Evolutionary conservation across 1,140 invertebrate species (phyloP).

Genomic region (Ganaspis sp.): DNA sequence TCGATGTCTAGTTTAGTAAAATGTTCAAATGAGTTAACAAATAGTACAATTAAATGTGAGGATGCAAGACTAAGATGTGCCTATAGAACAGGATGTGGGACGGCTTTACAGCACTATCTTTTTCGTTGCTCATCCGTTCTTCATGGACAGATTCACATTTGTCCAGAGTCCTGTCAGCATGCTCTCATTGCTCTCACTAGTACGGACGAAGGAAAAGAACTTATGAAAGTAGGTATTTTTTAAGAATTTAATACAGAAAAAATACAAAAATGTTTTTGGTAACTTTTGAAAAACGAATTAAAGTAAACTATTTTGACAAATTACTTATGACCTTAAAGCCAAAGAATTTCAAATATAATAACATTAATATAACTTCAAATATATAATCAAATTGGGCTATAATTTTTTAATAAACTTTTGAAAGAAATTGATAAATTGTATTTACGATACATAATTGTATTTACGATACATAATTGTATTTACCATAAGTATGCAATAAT

Average conservation of each 20-base stretch:
- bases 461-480: too few species aligned
- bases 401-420: too few species aligned
- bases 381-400: too few species aligned
- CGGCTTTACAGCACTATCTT: constrained; percentile 85
- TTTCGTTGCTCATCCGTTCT: constrained; percentile 83
- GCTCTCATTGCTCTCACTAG: constrained; percentile 86
- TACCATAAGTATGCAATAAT: too few species aligned
- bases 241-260: background rate
- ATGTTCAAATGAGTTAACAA: constrained; percentile 41
- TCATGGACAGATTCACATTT: constrained; percentile 75
- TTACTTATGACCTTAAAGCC: too few species aligned
- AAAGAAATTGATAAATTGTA: too few species aligned
- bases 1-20: constrained; percentile 50
- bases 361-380: too few species aligned
- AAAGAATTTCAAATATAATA: too few species aligned
- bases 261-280: too few species aligned
- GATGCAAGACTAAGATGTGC: constrained; percentile 83
- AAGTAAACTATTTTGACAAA: too few species aligned
- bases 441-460: too few species aligned
- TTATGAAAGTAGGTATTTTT: constrained; percentile 80
- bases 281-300: too few species aligned
- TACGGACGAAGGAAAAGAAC: constrained; percentile 85
- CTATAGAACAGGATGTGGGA: constrained; percentile 84
- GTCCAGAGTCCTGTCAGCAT: constrained; percentile 84
- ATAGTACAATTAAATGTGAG: constrained; percentile 78